Conservation (phyloP, 2,797 vertebrate species). For the Poecilia wingei region DNA sequence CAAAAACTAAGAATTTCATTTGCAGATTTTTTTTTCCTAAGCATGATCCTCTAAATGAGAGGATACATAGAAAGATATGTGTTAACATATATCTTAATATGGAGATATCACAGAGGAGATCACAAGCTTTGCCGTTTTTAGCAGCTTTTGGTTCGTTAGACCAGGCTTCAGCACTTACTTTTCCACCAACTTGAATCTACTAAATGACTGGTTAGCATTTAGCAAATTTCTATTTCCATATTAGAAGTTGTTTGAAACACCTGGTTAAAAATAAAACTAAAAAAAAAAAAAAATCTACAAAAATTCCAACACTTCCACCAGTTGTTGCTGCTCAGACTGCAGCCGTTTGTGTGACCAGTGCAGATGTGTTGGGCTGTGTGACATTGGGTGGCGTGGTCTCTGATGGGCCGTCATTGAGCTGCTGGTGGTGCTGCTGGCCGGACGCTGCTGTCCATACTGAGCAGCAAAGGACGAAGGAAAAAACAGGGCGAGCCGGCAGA, state of each 20-base stretch:
- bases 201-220: background rate
- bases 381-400: constrained; percentile 29
- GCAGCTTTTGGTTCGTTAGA: background rate
- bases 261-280: background rate
- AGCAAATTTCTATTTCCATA: background rate
- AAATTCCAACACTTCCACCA: background rate
- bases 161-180: background rate
- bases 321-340: background rate
- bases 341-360: background rate
- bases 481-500: constrained; percentile 45
- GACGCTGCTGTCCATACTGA: constrained; percentile 56
- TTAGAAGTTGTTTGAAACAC: background rate
- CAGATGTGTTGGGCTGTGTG: constrained; percentile 15
- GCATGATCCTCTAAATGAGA: background rate
- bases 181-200: background rate
- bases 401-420: constrained; percentile 51
- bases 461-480: constrained; percentile 39
- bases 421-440: constrained; percentile 37
- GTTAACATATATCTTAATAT: background rate
- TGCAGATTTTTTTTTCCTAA: background rate
- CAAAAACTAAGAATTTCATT: background rate
- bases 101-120: background rate
- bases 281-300: background rate
- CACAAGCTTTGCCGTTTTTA: background rate
- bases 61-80: background rate